phyloP scores from a whole-genome alignment of 1,140 invertebrate species.

The Apis florea region DNA sequence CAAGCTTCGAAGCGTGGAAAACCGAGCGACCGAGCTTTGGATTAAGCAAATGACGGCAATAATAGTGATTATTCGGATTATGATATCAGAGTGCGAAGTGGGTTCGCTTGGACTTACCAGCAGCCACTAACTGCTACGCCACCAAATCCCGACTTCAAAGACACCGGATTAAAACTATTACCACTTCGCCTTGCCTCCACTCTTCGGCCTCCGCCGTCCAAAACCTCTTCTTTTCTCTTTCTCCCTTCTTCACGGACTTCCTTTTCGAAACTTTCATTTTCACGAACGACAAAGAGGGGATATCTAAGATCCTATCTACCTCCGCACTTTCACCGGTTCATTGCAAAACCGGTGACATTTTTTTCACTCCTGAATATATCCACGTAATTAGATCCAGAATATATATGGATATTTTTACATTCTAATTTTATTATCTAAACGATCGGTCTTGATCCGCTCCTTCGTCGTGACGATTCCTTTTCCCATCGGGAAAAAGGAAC shows the following conservation, averaged over 20 bases:
- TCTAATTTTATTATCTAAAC: no score
- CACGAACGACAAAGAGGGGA: background rate
- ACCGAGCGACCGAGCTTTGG: slow-evolving; percentile 56
- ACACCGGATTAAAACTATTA: slow-evolving; percentile 81
- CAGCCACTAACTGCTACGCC: slow-evolving; percentile 77
- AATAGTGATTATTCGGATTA: slow-evolving; percentile 82
- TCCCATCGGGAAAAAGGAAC: background rate
- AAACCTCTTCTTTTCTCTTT: slow-evolving; percentile 14
- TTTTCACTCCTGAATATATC: no score
- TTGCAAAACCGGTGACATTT: background rate
- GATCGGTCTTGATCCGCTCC: no score
- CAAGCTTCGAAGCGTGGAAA: slow-evolving; percentile 34
- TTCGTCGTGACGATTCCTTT: background rate
- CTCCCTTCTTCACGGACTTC: slow-evolving; percentile 25
- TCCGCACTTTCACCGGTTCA: background rate
- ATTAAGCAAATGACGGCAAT: slow-evolving; percentile 81
- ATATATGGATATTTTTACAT: no score
- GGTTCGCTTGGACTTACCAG: slow-evolving; percentile 74
- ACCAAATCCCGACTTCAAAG: slow-evolving; percentile 80
- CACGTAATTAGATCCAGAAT: no score
- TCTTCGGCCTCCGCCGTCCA: background rate
- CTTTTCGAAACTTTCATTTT: slow-evolving; percentile 20
- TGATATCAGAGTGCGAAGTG: slow-evolving; percentile 80
- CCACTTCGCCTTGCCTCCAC: slow-evolving; percentile 64
- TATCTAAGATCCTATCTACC: background rate